Evolutionary conservation across 2,797 vertebrate genomes (phyloP).

Genomic region (Parotocinclus haroldoi): DNA sequence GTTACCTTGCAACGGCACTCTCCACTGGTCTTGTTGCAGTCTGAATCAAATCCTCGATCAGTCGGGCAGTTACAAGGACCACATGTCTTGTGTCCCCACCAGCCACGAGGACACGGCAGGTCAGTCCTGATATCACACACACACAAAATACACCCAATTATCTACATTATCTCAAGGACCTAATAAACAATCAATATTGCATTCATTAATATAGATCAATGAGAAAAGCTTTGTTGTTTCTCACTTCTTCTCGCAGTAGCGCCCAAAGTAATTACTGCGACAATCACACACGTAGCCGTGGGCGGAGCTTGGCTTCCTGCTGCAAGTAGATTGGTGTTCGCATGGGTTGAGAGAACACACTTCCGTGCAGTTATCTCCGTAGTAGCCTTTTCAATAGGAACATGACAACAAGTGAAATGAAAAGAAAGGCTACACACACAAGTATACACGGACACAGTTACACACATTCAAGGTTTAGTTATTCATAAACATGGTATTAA

Average conservation of each 20-base stretch:
- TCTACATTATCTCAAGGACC: no score
- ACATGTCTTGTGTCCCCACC: conserved; percentile 94
- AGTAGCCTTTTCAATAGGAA: conserved; percentile 75
- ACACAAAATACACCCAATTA: not conserved
- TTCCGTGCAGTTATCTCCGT: conserved; percentile 82
- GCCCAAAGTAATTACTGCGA: conserved; percentile 81
- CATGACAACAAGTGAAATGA: not conserved
- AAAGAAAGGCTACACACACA: not conserved
- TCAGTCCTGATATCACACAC: conserved; percentile 68
- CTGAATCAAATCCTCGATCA: conserved; percentile 84
- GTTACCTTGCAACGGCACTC: conserved; percentile 91
- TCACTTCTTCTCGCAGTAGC: conserved; percentile 91
- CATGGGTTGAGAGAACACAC: conserved; percentile 88
- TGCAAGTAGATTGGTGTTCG: conserved; percentile 80
- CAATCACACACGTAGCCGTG: conserved; percentile 86
- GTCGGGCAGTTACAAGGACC: conserved; percentile 87
- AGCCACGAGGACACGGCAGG: conserved; percentile 87
- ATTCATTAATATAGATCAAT: no score
- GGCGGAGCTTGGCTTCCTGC: conserved; percentile 69
- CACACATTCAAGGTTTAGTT: no score
- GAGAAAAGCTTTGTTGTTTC: not conserved
- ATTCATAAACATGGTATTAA: not conserved
- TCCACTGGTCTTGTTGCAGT: conserved; percentile 93
- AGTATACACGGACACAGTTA: not conserved
- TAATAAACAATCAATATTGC: no score